A percentile compares a stretch with the other conserved stretches of the same genome.
Evolutionary conservation across 2,888 invertebrate genomes (phyloP).

Genomic region (Anorthoa munda): DNA sequence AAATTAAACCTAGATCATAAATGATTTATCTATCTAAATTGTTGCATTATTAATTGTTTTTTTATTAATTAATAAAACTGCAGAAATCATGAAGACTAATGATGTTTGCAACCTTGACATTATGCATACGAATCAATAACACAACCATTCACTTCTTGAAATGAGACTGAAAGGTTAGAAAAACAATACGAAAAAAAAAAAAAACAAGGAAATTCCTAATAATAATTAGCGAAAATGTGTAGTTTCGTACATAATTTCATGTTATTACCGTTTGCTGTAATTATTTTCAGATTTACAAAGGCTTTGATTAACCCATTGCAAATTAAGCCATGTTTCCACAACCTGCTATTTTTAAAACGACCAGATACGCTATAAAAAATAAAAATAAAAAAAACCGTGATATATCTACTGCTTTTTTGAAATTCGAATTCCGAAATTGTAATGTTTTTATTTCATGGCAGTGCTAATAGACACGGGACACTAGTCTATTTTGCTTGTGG

Average conservation of each 20-base stretch:
- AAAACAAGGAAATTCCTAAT: slow-evolving; percentile 7
- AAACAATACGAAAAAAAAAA: slow-evolving; percentile 35
- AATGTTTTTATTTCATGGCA: slow-evolving; percentile 1
- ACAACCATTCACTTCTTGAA: slow-evolving; percentile 13
- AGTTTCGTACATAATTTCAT: slow-evolving; percentile 5
- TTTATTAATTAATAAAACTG: too few relatives aligned
- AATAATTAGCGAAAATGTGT: slow-evolving; percentile 20
- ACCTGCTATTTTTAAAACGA: neutral
- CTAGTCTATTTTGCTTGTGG: neutral
- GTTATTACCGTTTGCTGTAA: slow-evolving; percentile 8
- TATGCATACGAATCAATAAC: neutral
- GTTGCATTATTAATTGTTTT: too few relatives aligned
- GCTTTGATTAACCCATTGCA: slow-evolving; percentile 15
- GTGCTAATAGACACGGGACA: neutral
- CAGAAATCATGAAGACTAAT: neutral
- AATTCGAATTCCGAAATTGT: neutral
- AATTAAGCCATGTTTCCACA: neutral
- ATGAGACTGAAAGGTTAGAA: neutral
- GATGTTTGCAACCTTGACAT: neutral
- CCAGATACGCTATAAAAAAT: neutral
- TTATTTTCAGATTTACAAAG: slow-evolving; percentile 20
- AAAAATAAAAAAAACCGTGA: neutral
- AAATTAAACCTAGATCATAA: neutral
- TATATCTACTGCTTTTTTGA: neutral
- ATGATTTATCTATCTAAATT: too few relatives aligned